Evolutionary conservation across 37 sponge, comb jelly and placozoan species (phyloP), one percentile per base, ranked within the genome.

Genomic region (Aphrocallistes beatrix): DNA sequence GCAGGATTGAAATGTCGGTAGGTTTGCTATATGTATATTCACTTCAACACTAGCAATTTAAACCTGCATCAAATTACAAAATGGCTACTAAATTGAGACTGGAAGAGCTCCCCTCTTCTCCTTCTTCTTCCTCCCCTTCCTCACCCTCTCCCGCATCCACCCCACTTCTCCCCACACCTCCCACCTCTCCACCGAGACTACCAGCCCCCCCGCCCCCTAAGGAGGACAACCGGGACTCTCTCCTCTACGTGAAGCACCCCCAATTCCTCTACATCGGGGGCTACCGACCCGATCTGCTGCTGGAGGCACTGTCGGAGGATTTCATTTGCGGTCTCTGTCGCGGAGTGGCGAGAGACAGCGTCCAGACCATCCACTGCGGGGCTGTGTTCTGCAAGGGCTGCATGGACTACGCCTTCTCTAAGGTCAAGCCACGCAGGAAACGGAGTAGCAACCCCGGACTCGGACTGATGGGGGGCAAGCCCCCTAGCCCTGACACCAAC

Each of bases 341-440:
- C 28, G 75, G 75, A 3, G 75, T 60, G 3, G 75, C 75, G 10
- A 60, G n/a, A 30, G 75, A 60, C 28, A 60, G 75, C 34, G 75
- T 60, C 6, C 75, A 60, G 75, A 60, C 75, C n/a, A 60, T 60
- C n/a, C 75, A 60, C 75, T 60, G 75, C 75, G 75, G 75, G 8
- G 75, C 75, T 13, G 75, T 60, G 32, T 60, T 21, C 75, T 60
- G 75, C 34, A 60, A 13, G 75, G 34, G 75, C 75, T 60, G 75
- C n/a, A 60, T 60, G 75, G 75, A 60, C 28, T 30, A 60, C 28
- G 75, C 75, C 6, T 60, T 60, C 34, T 19, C 21, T 60, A 60
- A 13, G 21, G 75, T 13, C n/a, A 60, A 60, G 25, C 25, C 32
- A 13, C 25, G 75, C 25, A 42, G 45, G 13, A 60, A 60, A 30